A percentile compares a stretch with the other conserved stretches of the same genome.
Conservation (phyloP, 2,113 vertebrate genomes). For the Euleptes europaea region DNA sequence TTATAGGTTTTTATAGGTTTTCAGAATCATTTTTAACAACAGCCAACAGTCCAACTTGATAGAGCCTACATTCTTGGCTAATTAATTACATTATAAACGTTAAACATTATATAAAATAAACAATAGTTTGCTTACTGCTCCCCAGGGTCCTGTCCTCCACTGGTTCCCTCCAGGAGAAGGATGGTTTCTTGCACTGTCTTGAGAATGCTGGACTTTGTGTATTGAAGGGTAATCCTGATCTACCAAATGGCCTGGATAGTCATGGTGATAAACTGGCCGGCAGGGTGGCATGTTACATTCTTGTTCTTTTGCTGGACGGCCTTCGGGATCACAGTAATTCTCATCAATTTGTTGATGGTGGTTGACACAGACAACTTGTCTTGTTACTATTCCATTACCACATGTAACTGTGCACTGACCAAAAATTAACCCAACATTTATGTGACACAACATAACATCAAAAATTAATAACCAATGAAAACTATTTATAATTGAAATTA, state of each 20-base stretch:
- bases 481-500: constrained; percentile 34
- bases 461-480: constrained; percentile 16
- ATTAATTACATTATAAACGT: too few relatives aligned
- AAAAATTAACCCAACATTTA: constrained; percentile 55
- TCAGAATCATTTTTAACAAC: too few relatives aligned
- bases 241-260: constrained; percentile 72
- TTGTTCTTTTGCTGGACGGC: constrained; percentile 78
- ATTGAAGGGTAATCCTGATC: constrained; percentile 72
- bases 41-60: too few relatives aligned
- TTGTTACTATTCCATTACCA: constrained; percentile 80
- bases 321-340: constrained; percentile 85
- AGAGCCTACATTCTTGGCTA: too few relatives aligned
- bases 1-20: too few relatives aligned
- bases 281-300: constrained; percentile 84
- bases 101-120: neutral
- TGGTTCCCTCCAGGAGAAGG: constrained; percentile 81
- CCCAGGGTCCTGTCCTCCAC: constrained; percentile 97
- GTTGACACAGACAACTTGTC: constrained; percentile 88
- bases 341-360: constrained; percentile 86
- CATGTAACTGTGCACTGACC: constrained; percentile 92
- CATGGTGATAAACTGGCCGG: constrained; percentile 71
- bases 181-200: constrained; percentile 77
- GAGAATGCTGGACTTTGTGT: constrained; percentile 66
- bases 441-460: constrained; percentile 19
- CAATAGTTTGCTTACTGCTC: constrained; percentile 82